These are phyloP conservation scores for Listronotus oregonensis DNA, from an alignment of 1,140 invertebrate genomes.

Conservation along the genomic window DNA sequence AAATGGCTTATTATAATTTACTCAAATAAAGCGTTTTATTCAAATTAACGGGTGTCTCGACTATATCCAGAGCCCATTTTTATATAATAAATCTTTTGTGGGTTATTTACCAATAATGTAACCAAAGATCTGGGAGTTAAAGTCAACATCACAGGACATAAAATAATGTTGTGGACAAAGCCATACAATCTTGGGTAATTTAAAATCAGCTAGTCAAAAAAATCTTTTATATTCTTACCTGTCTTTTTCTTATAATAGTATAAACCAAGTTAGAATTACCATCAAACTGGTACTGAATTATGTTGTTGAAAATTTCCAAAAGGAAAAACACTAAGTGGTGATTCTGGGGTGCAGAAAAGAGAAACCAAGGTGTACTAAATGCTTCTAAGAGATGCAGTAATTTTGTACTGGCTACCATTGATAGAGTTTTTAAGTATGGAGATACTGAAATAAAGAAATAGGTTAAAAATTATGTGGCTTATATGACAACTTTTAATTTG, in stretches of 20 bases:
- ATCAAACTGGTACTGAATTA: slow-evolving; percentile 99
- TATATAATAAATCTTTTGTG: too few species aligned
- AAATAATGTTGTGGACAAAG: too few species aligned
- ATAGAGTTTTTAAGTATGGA: slow-evolving; percentile 97
- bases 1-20: too few species aligned
- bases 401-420: slow-evolving; percentile 98
- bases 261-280: slow-evolving; percentile 99
- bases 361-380: slow-evolving; percentile 98
- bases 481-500: too few species aligned
- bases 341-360: slow-evolving; percentile 94
- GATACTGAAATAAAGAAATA: slow-evolving; percentile 76
- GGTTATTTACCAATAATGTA: too few species aligned
- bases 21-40: too few species aligned
- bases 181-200: too few species aligned
- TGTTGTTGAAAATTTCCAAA: slow-evolving; percentile 99
- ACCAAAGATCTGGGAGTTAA: too few species aligned
- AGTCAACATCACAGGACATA: too few species aligned
- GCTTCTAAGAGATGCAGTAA: slow-evolving; percentile 96
- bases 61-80: too few species aligned
- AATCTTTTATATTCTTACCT: slow-evolving; percentile 60
- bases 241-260: slow-evolving; percentile 96
- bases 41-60: too few species aligned
- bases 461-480: too few species aligned
- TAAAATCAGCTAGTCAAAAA: slow-evolving; percentile 2
- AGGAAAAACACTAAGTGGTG: slow-evolving; percentile 99